phyloP scores from a whole-genome alignment of 2,113 vertebrate species.

The Lampris megalopsis region DNA sequence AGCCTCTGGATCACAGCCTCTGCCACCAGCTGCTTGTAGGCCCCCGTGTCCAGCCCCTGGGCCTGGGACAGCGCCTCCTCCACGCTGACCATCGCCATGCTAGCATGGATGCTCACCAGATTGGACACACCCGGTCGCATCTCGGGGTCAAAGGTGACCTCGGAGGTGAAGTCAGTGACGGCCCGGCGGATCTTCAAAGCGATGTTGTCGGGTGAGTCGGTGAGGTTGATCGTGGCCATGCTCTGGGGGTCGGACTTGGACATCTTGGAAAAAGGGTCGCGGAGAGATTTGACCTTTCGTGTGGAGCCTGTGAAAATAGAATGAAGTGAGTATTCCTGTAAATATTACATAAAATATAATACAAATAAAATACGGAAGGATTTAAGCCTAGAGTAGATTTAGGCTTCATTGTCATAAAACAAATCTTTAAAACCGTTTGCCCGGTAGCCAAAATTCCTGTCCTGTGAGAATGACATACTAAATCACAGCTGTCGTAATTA shows the following conservation, averaged over 20 bases:
- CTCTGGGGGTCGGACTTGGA: slow-evolving; percentile 93
- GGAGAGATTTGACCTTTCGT: slow-evolving; percentile 92
- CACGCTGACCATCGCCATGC: slow-evolving; percentile 76
- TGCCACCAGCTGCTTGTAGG: slow-evolving; percentile 90
- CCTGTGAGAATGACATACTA: too few relatives aligned
- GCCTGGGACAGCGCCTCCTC: slow-evolving; percentile 85
- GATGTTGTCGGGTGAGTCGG: slow-evolving; percentile 90
- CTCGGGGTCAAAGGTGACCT: slow-evolving; percentile 91
- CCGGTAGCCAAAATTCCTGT: too few relatives aligned
- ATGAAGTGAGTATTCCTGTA: not conserved
- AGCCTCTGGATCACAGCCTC: slow-evolving; percentile 90
- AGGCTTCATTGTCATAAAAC: too few relatives aligned
- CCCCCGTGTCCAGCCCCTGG: slow-evolving; percentile 86
- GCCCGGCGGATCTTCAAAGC: slow-evolving; percentile 91
- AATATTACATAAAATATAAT: not conserved
- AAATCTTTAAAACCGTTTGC: too few relatives aligned
- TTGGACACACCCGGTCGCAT: slow-evolving; percentile 91
- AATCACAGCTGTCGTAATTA: too few relatives aligned
- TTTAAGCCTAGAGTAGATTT: too few relatives aligned
- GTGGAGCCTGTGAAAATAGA: slow-evolving; percentile 78
- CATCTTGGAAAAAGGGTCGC: slow-evolving; percentile 93
- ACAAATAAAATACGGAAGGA: too few relatives aligned
- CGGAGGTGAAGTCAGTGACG: slow-evolving; percentile 94
- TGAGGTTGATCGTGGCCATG: slow-evolving; percentile 88
- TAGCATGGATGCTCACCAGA: slow-evolving; percentile 89